Evolutionary conservation across 2,888 invertebrate species (phyloP).

Genomic region (Timema podura): DNA sequence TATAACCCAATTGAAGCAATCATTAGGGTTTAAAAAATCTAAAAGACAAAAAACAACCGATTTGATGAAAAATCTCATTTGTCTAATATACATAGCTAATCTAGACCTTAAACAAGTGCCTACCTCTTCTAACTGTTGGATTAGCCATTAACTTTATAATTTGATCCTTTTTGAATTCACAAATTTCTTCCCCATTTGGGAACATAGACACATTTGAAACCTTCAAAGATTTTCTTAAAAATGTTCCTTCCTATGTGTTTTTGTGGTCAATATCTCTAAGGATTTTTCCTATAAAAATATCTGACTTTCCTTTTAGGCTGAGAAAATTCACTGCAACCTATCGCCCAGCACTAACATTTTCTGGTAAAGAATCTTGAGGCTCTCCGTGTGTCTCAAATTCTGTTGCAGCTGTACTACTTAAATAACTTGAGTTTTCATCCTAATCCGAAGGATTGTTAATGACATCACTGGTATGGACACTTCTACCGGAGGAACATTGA

Average conservation of each 20-base stretch:
- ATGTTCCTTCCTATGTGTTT: background rate
- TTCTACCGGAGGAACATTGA: background rate
- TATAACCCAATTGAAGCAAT: background rate
- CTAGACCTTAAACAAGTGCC: background rate
- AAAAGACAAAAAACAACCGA: background rate
- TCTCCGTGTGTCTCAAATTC: background rate
- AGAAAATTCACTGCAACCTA: background rate
- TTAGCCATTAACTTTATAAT: background rate
- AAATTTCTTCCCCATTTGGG: background rate
- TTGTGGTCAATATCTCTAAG: too few relatives aligned
- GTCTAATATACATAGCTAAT: too few relatives aligned
- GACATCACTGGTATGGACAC: background rate
- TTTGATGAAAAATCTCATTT: too few relatives aligned
- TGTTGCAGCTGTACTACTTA: too few relatives aligned
- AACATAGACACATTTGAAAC: background rate
- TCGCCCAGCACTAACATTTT: background rate
- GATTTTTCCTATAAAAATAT: background rate
- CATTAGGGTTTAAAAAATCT: background rate
- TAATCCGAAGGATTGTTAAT: background rate
- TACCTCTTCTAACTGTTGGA: background rate
- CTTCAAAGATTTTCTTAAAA: background rate
- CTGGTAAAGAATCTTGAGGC: background rate
- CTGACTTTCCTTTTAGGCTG: background rate
- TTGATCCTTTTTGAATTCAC: background rate
- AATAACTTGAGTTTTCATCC: background rate